A percentile compares a stretch with the other conserved stretches of the same genome.
Conservation (phyloP, 1,140 invertebrate species). For the Manduca sexta region DNA sequence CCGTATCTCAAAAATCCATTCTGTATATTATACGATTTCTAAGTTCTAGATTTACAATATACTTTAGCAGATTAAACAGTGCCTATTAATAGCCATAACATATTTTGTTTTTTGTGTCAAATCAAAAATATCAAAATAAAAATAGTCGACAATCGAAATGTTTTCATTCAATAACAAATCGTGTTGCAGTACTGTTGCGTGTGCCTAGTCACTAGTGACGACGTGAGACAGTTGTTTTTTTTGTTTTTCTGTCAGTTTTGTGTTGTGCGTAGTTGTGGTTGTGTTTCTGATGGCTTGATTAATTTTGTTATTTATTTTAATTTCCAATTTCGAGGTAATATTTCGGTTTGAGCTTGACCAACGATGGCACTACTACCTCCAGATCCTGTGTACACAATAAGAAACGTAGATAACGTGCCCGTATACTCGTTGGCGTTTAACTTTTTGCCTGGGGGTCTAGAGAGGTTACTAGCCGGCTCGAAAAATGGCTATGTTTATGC, state of each 20-base stretch:
- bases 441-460: constrained; percentile 70
- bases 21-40: too few relatives aligned
- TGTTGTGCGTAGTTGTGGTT: constrained; percentile 72
- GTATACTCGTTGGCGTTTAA: constrained; percentile 80
- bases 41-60: too few relatives aligned
- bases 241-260: constrained; percentile 70
- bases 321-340: constrained; percentile 52
- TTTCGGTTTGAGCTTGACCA: constrained; percentile 68
- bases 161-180: too few relatives aligned
- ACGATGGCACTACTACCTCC: constrained; percentile 71
- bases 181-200: too few relatives aligned
- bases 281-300: constrained; percentile 69
- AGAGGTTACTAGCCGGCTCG: constrained; percentile 79
- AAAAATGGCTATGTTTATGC: constrained; percentile 80
- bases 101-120: too few relatives aligned
- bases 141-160: too few relatives aligned
- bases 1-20: too few relatives aligned
- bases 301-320: constrained; percentile 64
- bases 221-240: constrained; percentile 19
- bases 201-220: not conserved
- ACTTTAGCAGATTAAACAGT: too few relatives aligned
- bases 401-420: constrained; percentile 78
- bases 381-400: constrained; percentile 79
- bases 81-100: too few relatives aligned
- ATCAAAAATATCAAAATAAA: too few relatives aligned